Percentiles rank a stretch among this genome's conserved stretches.
These are phyloP conservation scores for Eolophus roseicapilla DNA, from an alignment of 2,113 vertebrate genomes.

Conservation along the genomic window DNA sequence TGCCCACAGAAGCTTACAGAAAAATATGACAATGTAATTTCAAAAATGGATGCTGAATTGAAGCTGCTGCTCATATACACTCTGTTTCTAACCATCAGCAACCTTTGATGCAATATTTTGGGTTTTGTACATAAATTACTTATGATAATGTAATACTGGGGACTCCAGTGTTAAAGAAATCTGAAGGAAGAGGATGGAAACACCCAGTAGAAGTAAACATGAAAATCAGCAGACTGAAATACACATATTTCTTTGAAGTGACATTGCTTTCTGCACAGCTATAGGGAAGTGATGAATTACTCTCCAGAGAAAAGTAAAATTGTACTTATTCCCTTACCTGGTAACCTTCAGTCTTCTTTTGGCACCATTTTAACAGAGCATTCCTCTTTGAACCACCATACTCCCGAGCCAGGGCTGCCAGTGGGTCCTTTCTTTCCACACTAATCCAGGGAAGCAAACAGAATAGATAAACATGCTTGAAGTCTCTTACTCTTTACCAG, in stretches of 20 bases:
- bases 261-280: not conserved
- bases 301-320: not conserved
- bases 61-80: not conserved
- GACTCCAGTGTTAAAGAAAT: not conserved
- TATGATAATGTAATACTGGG: not conserved
- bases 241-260: not conserved
- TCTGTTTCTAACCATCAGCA: not conserved
- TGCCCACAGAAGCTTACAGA: not conserved
- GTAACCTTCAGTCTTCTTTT: constrained; percentile 97
- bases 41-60: not conserved
- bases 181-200: not conserved
- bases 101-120: not conserved
- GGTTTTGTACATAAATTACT: not conserved
- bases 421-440: constrained; percentile 95
- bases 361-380: constrained; percentile 96
- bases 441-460: constrained; percentile 70
- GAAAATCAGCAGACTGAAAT: not conserved
- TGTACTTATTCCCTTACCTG: constrained; percentile 77
- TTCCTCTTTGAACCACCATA: constrained; percentile 98
- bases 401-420: constrained; percentile 91
- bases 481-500: not conserved
- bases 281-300: not conserved
- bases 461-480: not conserved
- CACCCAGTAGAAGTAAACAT: not conserved
- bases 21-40: not conserved